Evolutionary conservation across 2,797 vertebrate species (phyloP), one percentile per base, ranked within the genome.

Genomic region (Smutsia gigantea): DNA sequence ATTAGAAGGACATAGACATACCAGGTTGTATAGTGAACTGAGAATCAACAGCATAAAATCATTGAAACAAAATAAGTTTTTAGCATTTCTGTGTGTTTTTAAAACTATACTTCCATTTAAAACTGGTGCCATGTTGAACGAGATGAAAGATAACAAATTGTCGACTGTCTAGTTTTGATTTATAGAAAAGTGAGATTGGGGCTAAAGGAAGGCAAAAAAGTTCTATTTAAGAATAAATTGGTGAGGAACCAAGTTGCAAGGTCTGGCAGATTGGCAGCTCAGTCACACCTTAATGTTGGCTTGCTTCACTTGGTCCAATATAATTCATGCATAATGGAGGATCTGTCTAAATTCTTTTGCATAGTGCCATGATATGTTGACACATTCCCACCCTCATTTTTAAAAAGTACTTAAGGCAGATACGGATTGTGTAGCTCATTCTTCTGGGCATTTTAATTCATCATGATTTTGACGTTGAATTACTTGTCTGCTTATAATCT

Each of bases 61-160:
- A 37, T 88, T 94, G n/a, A 68, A 85, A 59, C 46, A 86, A 92
- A 72, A 57, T 42, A 83, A 91, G 21, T 74, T 1, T 55, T 88
- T 89, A 61, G 11, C 61, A 81, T 21, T 90, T 51, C 8, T 42
- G 34, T 85, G 87, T 87, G 59, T 61, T 96, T 94, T 77, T 34
- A 61, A 96, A 46, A 72, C 0, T 69, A 42, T 17, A 63, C 42
- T 15, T 69, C 61, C 72, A 21, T 64, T 87, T 55, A 92, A 77
- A 84, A 85, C 39, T 49, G 18, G 27, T 72, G 15, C 34, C 42
- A 74, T 12, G 7, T 49, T 90, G 84, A 63, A 74, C 14, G 90
- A 37, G 18, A 91, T 61, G 61, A 91, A 59, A 81, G 49, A 59
- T 66, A 89, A 66, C 64, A 46, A 39, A 93, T 53, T 86, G 75